Conservation (phyloP, 2,888 invertebrate genomes). For the Griposia aprilina region DNA sequence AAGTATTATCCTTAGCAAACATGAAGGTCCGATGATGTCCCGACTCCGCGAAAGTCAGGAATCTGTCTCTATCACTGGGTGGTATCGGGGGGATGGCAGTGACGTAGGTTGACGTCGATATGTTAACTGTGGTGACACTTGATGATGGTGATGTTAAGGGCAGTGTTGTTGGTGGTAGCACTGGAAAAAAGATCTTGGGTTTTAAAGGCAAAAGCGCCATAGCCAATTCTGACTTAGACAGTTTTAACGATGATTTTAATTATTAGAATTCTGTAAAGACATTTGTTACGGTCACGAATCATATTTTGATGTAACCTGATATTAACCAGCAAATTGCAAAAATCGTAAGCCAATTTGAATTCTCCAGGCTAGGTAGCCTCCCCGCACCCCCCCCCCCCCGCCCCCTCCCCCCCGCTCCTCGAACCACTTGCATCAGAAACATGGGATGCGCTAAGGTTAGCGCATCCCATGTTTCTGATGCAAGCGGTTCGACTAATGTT, state of each 20-base stretch:
- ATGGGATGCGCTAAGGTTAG: too few relatives aligned
- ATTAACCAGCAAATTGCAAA: not conserved
- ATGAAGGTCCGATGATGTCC: constrained; percentile 96
- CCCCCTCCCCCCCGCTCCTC: too few relatives aligned
- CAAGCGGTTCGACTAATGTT: not conserved
- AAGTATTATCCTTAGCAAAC: constrained; percentile 97
- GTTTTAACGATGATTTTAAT: not conserved
- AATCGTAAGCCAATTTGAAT: not conserved
- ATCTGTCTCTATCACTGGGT: constrained; percentile 93
- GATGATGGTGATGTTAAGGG: constrained; percentile 76
- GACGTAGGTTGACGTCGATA: constrained; percentile 84
- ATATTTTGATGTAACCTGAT: not conserved
- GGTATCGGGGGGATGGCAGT: constrained; percentile 92
- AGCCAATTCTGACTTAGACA: not conserved
- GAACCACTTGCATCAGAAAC: too few relatives aligned
- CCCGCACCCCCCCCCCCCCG: too few relatives aligned
- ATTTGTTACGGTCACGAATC: not conserved
- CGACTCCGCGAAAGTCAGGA: constrained; percentile 96
- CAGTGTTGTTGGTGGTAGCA: constrained; percentile 82
- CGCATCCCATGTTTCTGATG: not conserved
- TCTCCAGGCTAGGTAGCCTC: too few relatives aligned
- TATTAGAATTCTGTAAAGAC: not conserved
- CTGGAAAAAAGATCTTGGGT: constrained; percentile 71
- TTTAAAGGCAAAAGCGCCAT: not conserved
- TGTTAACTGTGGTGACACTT: constrained; percentile 85